phyloP scores from a whole-genome alignment of 2,113 vertebrate genomes.

The Zosterops borbonicus region DNA sequence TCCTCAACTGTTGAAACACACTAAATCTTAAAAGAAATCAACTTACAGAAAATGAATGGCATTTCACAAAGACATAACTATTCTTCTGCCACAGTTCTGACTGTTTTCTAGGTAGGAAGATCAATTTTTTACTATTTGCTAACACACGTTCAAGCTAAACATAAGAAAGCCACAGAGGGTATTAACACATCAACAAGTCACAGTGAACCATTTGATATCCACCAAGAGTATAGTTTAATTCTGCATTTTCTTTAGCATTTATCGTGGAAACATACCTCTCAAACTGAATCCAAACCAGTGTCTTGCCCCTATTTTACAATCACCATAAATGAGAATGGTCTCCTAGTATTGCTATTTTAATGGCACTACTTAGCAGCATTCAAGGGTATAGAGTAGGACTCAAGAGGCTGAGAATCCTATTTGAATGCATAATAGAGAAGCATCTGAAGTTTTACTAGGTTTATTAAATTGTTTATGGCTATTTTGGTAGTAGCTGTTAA shows the following conservation, averaged over 20 bases:
- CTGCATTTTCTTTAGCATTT: background rate
- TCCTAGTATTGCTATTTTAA: conserved; percentile 27
- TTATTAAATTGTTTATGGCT: conserved; percentile 61
- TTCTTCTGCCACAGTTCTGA: background rate
- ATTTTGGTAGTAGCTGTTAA: conserved; percentile 38
- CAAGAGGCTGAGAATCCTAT: conserved; percentile 37
- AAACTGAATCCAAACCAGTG: background rate
- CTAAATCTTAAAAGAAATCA: background rate
- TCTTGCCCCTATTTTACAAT: conserved; percentile 8
- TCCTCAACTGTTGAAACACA: background rate
- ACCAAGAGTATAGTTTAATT: background rate
- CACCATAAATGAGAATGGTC: conserved; percentile 12
- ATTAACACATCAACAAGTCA: background rate
- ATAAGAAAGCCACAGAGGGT: background rate
- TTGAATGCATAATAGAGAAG: conserved; percentile 56
- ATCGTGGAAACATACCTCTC: background rate
- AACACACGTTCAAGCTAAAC: background rate
- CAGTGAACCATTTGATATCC: background rate
- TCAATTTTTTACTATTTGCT: background rate
- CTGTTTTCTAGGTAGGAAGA: background rate
- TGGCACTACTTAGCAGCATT: conserved; percentile 47
- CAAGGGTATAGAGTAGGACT: conserved; percentile 40
- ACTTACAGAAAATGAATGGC: background rate
- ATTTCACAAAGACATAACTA: background rate
- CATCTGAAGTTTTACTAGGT: conserved; percentile 51